Evolutionary conservation across 2,888 invertebrate genomes (phyloP).

Genomic region (Rhingia rostrata): DNA sequence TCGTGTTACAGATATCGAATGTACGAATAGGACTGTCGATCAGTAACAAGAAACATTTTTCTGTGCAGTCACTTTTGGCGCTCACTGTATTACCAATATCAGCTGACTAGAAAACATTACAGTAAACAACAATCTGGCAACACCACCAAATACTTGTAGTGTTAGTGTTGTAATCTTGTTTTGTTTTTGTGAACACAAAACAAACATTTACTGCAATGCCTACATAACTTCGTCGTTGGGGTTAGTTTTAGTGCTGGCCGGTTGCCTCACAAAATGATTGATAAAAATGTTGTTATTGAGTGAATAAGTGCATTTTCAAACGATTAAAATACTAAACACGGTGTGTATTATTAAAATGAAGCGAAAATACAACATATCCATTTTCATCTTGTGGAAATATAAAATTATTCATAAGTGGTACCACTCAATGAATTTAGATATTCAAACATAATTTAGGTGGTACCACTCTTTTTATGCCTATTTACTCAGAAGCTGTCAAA

Average conservation of each 20-base stretch:
- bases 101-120: constrained; percentile 38
- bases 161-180: constrained; percentile 3
- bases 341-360: constrained; percentile 10
- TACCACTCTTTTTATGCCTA: constrained; percentile 76
- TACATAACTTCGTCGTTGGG: constrained; percentile 42
- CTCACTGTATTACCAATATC: constrained; percentile 1
- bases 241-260: constrained; percentile 38
- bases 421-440: constrained; percentile 60
- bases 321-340: constrained; percentile 29
- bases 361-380: constrained; percentile 57
- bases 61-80: no score
- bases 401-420: constrained; percentile 63
- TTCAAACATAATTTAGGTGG: constrained; percentile 78
- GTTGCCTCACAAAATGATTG: constrained; percentile 29
- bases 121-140: constrained; percentile 43
- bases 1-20: no score
- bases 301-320: constrained; percentile 35
- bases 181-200: constrained; percentile 28
- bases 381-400: constrained; percentile 55
- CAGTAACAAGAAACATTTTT: no score
- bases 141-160: constrained; percentile 53
- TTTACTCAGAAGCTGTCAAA: constrained; percentile 52
- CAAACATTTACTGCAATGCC: constrained; percentile 51
- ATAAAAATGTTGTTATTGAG: constrained; percentile 14
- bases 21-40: no score